Conservation (phyloP, 2,797 vertebrate species). For the Sternarchorhynchus goeldii region DNA sequence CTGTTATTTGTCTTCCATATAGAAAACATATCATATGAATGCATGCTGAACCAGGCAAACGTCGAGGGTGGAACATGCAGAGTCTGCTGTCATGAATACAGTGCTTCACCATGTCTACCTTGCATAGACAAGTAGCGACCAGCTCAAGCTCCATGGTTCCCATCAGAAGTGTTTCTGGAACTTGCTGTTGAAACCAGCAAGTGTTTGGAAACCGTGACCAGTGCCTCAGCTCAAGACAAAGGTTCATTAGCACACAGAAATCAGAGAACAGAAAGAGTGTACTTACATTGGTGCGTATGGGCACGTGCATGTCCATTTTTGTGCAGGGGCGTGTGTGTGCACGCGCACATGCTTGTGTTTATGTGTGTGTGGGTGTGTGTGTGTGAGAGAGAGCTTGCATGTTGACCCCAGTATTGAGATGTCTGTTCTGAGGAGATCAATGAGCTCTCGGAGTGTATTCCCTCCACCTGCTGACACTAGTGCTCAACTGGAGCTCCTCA, state of each 20-base stretch:
- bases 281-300: too few species aligned
- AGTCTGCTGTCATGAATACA: background rate
- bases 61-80: too few species aligned
- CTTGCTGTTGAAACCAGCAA: background rate
- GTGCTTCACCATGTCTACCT: background rate
- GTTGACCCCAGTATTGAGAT: conserved; percentile 51
- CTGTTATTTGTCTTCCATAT: background rate
- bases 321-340: background rate
- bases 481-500: conserved; percentile 44
- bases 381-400: conserved; percentile 14
- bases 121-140: background rate
- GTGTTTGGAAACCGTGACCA: background rate
- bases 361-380: conserved; percentile 1
- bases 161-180: background rate
- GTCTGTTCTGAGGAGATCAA: conserved; percentile 51
- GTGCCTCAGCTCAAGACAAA: background rate
- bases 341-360: conserved; percentile 1
- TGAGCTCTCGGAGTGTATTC: conserved; percentile 52
- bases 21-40: background rate
- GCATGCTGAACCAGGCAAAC: background rate
- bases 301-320: too few species aligned
- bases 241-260: background rate
- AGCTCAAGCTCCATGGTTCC: background rate
- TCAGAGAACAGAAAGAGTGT: background rate
- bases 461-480: conserved; percentile 51